Base-by-base conservation (phyloP, 2,113 vertebrate genomes). In the Acrocephalus arundinaceus region DNA sequence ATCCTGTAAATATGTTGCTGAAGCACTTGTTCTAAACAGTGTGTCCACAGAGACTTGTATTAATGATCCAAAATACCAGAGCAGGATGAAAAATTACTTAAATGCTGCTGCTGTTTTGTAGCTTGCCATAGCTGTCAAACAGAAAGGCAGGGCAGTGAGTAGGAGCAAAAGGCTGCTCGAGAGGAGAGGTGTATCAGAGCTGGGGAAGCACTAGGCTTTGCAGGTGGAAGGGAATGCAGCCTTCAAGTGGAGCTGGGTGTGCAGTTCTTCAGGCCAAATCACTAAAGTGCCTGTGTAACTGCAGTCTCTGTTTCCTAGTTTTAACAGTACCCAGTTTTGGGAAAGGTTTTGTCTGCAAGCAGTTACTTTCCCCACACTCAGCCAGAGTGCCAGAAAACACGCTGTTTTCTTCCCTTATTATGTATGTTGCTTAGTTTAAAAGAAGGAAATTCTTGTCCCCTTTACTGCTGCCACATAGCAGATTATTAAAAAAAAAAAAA, bases 61-160 rank as follows among this genome's bases (percentile, higher is more conserved):
- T 94, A 91, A 94, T 90, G 66, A 94, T 49, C 31, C 46, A 46
- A 89, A 85, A 85, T 77, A 71, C 19, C 19, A 73, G 11, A 91
- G 52, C 37, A 57, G n/a, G 21, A 58, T 85, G 55, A 95, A 91
- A 94, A 91, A 87, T 41, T 2, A 45, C 28, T 79, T 35, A 54
- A 88, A 65, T 37, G 19, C 51, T 90, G 41, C 17, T 22, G 10
- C 46, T 57, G 35, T 63, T 94, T 19, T 82, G 62, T 46, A 43
- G 31, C 51, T 88, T 86, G 11, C 21, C 37, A 33, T 3, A 30
- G 16, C 35, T 76, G 49, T 54, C n/a, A 78, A 48, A 77, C 1
- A 66, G 48, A 49, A 66, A 43, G 48, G 21, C 33, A 55, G 31
- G n/a, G 13, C 0, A 0, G 10, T 35, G 27, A 79, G 65, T 20